Conservation (phyloP, 1,140 invertebrate genomes). For the Psilanteris sp. region DNA sequence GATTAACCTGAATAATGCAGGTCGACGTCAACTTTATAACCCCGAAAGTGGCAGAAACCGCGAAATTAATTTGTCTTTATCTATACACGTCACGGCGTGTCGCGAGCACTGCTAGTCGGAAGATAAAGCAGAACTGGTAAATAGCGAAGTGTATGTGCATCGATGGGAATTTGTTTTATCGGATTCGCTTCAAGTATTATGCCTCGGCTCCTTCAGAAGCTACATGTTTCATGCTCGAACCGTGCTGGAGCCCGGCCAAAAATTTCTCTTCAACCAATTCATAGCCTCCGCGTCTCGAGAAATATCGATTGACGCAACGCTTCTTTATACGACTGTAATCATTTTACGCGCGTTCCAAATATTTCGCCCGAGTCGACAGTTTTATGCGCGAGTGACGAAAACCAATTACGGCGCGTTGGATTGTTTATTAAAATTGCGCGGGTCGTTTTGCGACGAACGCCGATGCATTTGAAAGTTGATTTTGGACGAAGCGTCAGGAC, state of each 20-base stretch:
- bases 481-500: too few relatives aligned
- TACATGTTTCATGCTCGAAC: constrained; percentile 55
- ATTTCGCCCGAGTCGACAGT: background rate
- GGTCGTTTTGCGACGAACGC: too few relatives aligned
- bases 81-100: background rate
- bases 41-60: background rate
- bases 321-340: constrained; percentile 20
- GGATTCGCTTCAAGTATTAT: constrained; percentile 39
- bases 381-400: background rate
- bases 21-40: too few relatives aligned
- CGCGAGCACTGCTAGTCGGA: constrained; percentile 1
- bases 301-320: constrained; percentile 23
- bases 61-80: background rate
- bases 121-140: constrained; percentile 56
- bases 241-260: constrained; percentile 20
- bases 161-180: constrained; percentile 60
- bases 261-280: constrained; percentile 31
- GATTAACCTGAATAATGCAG: too few relatives aligned
- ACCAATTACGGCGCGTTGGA: too few relatives aligned
- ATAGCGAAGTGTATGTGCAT: constrained; percentile 45
- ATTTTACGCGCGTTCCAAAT: constrained; percentile 14
- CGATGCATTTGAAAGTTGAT: too few relatives aligned
- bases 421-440: too few relatives aligned
- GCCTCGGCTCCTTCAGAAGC: constrained; percentile 37
- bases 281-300: constrained; percentile 7